phyloP scores from a whole-genome alignment of 1,140 invertebrate genomes.

The Diachasma alloeum region DNA sequence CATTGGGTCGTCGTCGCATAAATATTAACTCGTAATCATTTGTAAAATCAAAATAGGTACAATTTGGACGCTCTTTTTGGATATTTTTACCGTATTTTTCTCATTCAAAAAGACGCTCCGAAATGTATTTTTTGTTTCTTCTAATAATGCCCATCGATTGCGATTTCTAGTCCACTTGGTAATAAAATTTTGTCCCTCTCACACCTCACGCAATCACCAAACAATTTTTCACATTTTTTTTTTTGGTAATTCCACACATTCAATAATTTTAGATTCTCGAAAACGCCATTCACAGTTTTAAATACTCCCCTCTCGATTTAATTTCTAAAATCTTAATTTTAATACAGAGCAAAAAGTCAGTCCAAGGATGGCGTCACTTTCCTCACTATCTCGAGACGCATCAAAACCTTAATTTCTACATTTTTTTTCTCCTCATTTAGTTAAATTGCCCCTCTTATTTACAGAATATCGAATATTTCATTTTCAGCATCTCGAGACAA shows the following conservation, averaged over 20 bases:
- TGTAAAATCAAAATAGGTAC: constrained; percentile 68
- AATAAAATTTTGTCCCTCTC: constrained; percentile 61
- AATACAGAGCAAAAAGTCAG: constrained; percentile 13
- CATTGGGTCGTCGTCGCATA: constrained; percentile 59
- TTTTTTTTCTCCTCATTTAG: neutral
- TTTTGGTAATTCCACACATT: constrained; percentile 29
- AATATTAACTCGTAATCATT: constrained; percentile 60
- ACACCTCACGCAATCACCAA: constrained; percentile 29
- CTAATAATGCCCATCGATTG: constrained; percentile 67
- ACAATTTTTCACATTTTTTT: constrained; percentile 19
- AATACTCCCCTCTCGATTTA: neutral
- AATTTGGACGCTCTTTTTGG: constrained; percentile 60
- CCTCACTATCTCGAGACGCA: constrained; percentile 7
- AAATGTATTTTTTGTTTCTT: constrained; percentile 40
- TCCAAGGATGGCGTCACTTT: constrained; percentile 8
- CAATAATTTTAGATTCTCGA: constrained; percentile 20
- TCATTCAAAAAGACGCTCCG: constrained; percentile 59
- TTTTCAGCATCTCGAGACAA: constrained; percentile 9
- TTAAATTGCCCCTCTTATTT: constrained; percentile 3
- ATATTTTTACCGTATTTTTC: constrained; percentile 37
- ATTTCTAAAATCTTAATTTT: constrained; percentile 21
- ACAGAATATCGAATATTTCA: neutral
- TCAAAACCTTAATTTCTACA: constrained; percentile 25
- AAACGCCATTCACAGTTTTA: constrained; percentile 27
- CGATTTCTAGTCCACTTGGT: constrained; percentile 66